These are phyloP conservation scores for Bombus ignitus DNA, from an alignment of 1,140 invertebrate species.

Conservation along the genomic window DNA sequence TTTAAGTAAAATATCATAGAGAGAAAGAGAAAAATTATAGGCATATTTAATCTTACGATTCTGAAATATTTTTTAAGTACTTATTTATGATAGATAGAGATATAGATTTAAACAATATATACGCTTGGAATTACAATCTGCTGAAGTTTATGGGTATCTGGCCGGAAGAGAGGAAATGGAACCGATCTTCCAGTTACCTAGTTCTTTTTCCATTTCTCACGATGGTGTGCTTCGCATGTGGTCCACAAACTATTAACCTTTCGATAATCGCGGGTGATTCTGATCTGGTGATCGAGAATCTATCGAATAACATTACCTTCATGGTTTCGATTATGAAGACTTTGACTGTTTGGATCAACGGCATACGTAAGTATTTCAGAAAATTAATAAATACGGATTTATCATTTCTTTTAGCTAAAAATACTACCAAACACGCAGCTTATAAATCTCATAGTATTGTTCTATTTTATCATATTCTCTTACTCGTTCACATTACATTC, in stretches of 20 bases:
- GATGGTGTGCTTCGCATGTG: constrained; percentile 27
- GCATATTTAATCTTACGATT: neutral
- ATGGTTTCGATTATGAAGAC: constrained; percentile 42
- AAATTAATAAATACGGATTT: neutral
- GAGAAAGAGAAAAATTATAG: neutral
- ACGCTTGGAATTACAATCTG: constrained; percentile 49
- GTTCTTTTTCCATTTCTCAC: neutral
- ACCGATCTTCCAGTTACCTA: constrained; percentile 23
- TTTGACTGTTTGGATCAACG: constrained; percentile 42
- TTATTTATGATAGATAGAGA: neutral
- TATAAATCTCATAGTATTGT: too few species aligned
- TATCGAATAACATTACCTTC: constrained; percentile 51
- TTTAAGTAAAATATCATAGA: neutral
- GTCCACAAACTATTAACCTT: constrained; percentile 46
- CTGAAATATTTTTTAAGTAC: neutral
- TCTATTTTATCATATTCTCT: too few species aligned
- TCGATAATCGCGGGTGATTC: constrained; percentile 30
- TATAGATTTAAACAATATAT: constrained; percentile 24
- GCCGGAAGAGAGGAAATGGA: constrained; percentile 47
- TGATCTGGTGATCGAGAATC: constrained; percentile 49
- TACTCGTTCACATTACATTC: fast-evolving
- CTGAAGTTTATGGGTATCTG: constrained; percentile 55
- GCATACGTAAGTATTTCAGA: constrained; percentile 46
- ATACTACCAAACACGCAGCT: too few species aligned
- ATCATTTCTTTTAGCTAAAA: too few species aligned